phyloP scores from a whole-genome alignment of 37 sponge, comb jelly and placozoan species.

The Halichondria panicea region DNA sequence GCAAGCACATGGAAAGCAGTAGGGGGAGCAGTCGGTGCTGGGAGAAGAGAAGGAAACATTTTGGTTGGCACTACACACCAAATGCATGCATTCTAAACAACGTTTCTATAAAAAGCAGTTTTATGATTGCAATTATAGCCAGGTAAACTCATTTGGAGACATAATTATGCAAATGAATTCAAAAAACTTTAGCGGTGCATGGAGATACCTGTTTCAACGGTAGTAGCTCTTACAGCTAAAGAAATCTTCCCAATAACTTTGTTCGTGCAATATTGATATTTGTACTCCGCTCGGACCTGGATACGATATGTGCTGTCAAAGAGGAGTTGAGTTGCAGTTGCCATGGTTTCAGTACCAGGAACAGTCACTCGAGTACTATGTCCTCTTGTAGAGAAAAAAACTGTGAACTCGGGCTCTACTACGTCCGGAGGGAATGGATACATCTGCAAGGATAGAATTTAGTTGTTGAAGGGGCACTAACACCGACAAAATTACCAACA shows the following conservation, averaged over 20 bases:
- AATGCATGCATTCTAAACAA: too few relatives aligned
- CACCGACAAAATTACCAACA: too few relatives aligned
- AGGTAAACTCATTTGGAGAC: too few relatives aligned
- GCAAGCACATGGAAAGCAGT: constrained; percentile 13
- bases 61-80: too few relatives aligned
- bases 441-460: background rate
- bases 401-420: too few relatives aligned
- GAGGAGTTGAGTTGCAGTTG: background rate
- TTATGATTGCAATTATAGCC: too few relatives aligned
- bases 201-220: constrained; percentile 13
- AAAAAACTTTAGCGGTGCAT: too few relatives aligned
- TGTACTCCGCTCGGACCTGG: background rate
- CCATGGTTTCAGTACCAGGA: background rate
- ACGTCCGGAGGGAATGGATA: constrained; percentile 15
- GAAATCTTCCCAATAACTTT: background rate
- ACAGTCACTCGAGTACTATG: background rate
- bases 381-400: too few relatives aligned
- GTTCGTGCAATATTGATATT: background rate
- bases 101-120: too few relatives aligned
- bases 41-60: background rate
- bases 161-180: too few relatives aligned
- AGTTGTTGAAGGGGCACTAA: too few relatives aligned
- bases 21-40: constrained; percentile 33
- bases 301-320: background rate
- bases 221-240: background rate